Evolutionary conservation across 1,140 invertebrate species (phyloP).

Genomic region (Tetramorium parvispinum): DNA sequence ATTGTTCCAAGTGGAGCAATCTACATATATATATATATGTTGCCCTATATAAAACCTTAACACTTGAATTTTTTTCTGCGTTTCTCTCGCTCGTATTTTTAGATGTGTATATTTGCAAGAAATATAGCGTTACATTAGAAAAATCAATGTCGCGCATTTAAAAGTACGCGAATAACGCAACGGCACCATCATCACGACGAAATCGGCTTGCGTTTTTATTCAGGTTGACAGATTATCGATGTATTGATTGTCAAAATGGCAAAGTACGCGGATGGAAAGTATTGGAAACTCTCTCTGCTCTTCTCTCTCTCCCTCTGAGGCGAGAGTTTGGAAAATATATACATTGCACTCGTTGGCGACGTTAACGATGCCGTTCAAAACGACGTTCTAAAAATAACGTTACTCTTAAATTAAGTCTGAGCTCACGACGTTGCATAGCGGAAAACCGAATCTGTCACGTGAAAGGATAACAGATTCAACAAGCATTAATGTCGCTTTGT

Average conservation of each 20-base stretch:
- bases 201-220: conserved; percentile 11
- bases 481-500: not conserved
- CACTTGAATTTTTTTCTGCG: too few species aligned
- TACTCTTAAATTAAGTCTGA: conserved; percentile 16
- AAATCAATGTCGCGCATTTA: not conserved
- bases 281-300: conserved; percentile 45
- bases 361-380: conserved; percentile 37
- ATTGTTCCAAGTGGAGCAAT: not conserved
- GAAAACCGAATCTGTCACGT: conserved; percentile 21
- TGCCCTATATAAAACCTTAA: not conserved
- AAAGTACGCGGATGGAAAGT: conserved; percentile 61
- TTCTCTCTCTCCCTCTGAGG: not conserved
- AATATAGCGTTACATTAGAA: not conserved
- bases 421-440: not conserved
- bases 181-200: not conserved
- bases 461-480: not conserved
- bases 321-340: conserved; percentile 64
- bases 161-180: not conserved
- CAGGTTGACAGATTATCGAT: conserved; percentile 37
- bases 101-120: not conserved
- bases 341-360: conserved; percentile 39
- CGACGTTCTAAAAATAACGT: conserved; percentile 43
- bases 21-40: not conserved
- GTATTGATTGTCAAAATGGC: conserved; percentile 65
- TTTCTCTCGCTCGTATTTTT: not conserved